Evolutionary conservation across 2,797 vertebrate species (phyloP).

Genomic region (Eleutherodactylus coqui): DNA sequence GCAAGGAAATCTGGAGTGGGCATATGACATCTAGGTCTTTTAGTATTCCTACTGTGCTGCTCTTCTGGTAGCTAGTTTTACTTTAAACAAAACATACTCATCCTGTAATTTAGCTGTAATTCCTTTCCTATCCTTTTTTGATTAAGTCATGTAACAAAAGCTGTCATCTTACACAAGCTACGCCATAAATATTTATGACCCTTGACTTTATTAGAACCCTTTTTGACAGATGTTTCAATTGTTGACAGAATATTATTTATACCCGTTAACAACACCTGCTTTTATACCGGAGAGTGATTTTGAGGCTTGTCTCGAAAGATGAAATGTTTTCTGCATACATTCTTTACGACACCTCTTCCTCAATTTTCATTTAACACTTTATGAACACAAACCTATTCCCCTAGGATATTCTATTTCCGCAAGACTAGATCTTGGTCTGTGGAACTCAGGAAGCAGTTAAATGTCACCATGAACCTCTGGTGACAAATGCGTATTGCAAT

Average conservation of each 20-base stretch:
- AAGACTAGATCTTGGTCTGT: slow-evolving; percentile 5
- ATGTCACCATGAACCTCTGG: neutral
- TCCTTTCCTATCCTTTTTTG: slow-evolving; percentile 42
- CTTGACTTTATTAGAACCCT: slow-evolving; percentile 50
- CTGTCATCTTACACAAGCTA: slow-evolving; percentile 48
- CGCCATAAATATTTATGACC: slow-evolving; percentile 61
- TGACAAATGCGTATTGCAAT: no score
- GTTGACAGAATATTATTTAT: slow-evolving; percentile 61
- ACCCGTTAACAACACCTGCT: slow-evolving; percentile 59
- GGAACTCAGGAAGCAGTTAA: slow-evolving; percentile 1
- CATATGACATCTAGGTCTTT: neutral
- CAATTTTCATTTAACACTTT: slow-evolving; percentile 42
- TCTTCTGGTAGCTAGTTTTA: slow-evolving; percentile 16
- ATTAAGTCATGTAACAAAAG: slow-evolving; percentile 57
- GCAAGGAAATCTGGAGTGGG: no score
- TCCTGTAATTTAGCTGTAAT: slow-evolving; percentile 47
- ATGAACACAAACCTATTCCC: neutral
- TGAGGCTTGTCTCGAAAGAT: slow-evolving; percentile 36
- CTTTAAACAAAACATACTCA: neutral
- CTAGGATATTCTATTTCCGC: neutral
- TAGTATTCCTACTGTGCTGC: neutral
- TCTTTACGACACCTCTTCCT: slow-evolving; percentile 6
- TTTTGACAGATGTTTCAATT: slow-evolving; percentile 60
- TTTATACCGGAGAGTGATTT: slow-evolving; percentile 35
- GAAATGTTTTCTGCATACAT: slow-evolving; percentile 31